These are phyloP conservation scores for Drosophila mayaguana DNA, from an alignment of 2,888 invertebrate genomes.

Conservation along the genomic window DNA sequence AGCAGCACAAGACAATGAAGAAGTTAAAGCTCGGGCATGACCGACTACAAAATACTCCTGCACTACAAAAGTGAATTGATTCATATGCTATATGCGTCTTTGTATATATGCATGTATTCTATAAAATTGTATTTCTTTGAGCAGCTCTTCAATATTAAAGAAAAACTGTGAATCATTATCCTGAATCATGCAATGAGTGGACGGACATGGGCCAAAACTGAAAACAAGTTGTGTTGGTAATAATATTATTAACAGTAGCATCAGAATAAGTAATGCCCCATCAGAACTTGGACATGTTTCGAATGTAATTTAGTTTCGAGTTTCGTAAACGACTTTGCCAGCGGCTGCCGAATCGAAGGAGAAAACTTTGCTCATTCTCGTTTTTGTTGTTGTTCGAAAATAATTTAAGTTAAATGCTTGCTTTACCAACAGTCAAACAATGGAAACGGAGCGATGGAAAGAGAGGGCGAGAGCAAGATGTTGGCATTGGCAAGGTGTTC, in stretches of 20 bases:
- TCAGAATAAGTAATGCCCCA: slow-evolving; percentile 17
- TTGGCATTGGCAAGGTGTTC: slow-evolving; percentile 14
- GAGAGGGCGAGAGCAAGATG: background rate
- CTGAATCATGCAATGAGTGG: no score
- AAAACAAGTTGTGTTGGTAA: background rate
- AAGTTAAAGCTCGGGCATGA: background rate
- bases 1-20: background rate
- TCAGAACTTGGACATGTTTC: slow-evolving; percentile 21
- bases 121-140: no score
- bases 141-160: background rate
- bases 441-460: slow-evolving; percentile 27
- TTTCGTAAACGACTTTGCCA: slow-evolving; percentile 4
- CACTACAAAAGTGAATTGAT: no score
- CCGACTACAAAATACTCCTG: background rate
- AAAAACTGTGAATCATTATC: background rate
- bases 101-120: no score
- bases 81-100: no score
- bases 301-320: slow-evolving; percentile 18
- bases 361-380: slow-evolving; percentile 55
- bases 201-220: background rate
- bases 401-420: slow-evolving; percentile 65
- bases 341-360: slow-evolving; percentile 14
- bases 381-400: slow-evolving; percentile 30
- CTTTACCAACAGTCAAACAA: slow-evolving; percentile 66
- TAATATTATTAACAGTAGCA: slow-evolving; percentile 7